Evolutionary conservation across 2,888 invertebrate genomes (phyloP).

Genomic region (Meloe dianella): DNA sequence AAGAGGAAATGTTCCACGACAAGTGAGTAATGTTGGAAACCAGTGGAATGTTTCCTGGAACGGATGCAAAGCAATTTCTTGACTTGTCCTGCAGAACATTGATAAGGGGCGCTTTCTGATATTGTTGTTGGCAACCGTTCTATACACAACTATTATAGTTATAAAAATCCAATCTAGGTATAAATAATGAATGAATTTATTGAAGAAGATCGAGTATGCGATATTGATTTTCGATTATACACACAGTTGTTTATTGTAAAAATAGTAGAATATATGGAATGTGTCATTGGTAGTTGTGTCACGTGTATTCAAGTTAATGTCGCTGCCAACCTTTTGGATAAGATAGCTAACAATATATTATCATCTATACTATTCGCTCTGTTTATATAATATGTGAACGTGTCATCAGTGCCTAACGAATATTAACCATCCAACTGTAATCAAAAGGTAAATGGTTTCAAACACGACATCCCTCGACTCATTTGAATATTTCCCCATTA

Average conservation of each 20-base stretch:
- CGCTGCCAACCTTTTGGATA: slow-evolving; percentile 37
- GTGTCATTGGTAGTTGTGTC: slow-evolving; percentile 37
- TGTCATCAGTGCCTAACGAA: slow-evolving; percentile 26
- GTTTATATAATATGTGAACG: slow-evolving; percentile 34
- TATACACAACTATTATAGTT: slow-evolving; percentile 20
- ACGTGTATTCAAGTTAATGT: slow-evolving; percentile 39
- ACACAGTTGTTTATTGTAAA: slow-evolving; percentile 47
- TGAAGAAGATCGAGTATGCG: slow-evolving; percentile 33
- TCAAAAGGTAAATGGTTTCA: slow-evolving; percentile 15
- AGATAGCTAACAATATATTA: slow-evolving; percentile 41
- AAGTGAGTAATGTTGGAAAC: slow-evolving; percentile 21
- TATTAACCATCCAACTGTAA: slow-evolving; percentile 20
- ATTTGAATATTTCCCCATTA: slow-evolving; percentile 14
- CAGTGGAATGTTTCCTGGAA: slow-evolving; percentile 12
- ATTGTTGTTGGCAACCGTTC: slow-evolving; percentile 20
- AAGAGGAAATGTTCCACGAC: slow-evolving; percentile 12
- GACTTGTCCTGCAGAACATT: slow-evolving; percentile 35
- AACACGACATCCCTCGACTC: slow-evolving; percentile 4
- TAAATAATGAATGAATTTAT: slow-evolving; percentile 44
- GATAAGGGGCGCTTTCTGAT: slow-evolving; percentile 30
- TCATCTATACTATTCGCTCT: slow-evolving; percentile 29
- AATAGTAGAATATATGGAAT: slow-evolving; percentile 18
- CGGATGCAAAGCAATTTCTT: slow-evolving; percentile 28
- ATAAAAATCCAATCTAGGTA: slow-evolving; percentile 24
- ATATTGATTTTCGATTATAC: slow-evolving; percentile 53